phyloP scores from a whole-genome alignment of 2,113 vertebrate genomes.

The Dolichotis patagonum region DNA sequence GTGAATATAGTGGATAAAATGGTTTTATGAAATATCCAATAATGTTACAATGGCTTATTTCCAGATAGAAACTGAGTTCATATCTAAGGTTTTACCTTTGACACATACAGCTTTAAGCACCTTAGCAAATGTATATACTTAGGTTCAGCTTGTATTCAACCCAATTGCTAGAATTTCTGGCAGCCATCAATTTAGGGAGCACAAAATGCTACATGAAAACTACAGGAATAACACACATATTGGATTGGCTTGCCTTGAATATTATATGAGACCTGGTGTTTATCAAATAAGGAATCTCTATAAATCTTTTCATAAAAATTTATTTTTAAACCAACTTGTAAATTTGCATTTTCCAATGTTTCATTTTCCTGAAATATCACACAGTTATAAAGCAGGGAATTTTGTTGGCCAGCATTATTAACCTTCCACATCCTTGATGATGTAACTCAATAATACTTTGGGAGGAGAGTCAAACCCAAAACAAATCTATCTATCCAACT shows the following conservation, averaged over 20 bases:
- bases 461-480: background rate
- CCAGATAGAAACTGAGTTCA: background rate
- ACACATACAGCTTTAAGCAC: background rate
- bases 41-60: conserved; percentile 8
- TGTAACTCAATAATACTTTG: background rate
- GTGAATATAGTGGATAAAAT: conserved; percentile 5
- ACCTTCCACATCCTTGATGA: background rate
- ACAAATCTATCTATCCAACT: background rate
- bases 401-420: background rate
- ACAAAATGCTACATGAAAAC: conserved; percentile 48
- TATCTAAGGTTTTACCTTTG: background rate
- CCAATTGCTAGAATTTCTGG: background rate
- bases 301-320: conserved; percentile 25
- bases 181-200: background rate
- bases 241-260: background rate
- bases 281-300: background rate
- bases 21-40: conserved; percentile 39
- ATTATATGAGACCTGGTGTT: background rate
- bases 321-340: background rate
- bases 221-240: background rate
- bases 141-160: background rate
- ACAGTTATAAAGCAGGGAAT: background rate
- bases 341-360: conserved; percentile 8
- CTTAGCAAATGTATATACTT: conserved; percentile 3
- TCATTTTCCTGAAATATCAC: conserved; percentile 1